A percentile compares a stretch with the other conserved stretches of the same genome.
Evolutionary conservation across 1,140 invertebrate genomes (phyloP).

Genomic region (Nasonia giraulti): DNA sequence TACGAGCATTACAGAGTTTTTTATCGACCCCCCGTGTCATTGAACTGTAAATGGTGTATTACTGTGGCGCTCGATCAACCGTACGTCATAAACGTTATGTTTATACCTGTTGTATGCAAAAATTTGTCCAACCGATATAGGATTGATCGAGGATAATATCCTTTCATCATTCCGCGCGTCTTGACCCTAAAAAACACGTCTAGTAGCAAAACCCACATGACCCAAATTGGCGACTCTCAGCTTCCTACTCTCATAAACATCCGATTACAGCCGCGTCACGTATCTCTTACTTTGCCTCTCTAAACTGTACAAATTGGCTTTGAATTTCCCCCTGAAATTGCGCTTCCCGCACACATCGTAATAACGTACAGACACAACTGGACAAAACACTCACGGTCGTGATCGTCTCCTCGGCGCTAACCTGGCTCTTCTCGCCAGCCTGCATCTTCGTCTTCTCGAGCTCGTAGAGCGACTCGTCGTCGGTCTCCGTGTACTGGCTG

Average conservation of each 20-base stretch:
- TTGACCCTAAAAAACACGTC: constrained; percentile 25
- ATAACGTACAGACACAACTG: no score
- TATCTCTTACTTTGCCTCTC: background rate
- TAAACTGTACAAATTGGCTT: no score
- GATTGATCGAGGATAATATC: background rate
- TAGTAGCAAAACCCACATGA: background rate
- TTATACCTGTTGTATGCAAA: no score
- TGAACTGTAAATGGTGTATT: background rate
- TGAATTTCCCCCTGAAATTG: no score
- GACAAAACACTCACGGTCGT: no score
- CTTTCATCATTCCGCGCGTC: background rate
- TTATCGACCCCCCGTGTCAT: background rate
- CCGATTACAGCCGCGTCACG: background rate
- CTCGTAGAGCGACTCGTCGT: constrained; percentile 56
- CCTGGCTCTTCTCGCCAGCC: background rate
- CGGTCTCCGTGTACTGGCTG: constrained; percentile 59
- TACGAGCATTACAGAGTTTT: background rate
- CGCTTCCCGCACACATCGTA: no score
- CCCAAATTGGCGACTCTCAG: constrained; percentile 29
- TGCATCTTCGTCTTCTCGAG: background rate
- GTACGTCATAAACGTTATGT: no score
- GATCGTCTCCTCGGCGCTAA: no score
- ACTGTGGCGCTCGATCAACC: no score
- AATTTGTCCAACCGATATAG: no score
- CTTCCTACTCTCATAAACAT: constrained; percentile 5